These are phyloP conservation scores for Seriola dumerili DNA, from an alignment of 2,113 vertebrate species.

Conservation along the genomic window DNA sequence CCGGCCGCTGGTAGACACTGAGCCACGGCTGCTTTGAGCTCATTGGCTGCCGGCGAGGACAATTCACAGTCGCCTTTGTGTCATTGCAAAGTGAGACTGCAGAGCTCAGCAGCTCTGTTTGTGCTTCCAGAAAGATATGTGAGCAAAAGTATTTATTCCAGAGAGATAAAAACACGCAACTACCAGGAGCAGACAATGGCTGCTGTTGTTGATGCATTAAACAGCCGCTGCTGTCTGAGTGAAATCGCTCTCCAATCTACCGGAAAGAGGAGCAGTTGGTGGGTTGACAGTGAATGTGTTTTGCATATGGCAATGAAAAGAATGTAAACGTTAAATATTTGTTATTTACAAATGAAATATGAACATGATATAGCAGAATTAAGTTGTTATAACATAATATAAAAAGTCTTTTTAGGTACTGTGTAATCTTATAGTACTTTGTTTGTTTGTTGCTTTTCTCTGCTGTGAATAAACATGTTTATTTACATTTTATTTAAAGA, in stretches of 20 bases:
- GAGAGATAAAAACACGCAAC: conserved; percentile 37
- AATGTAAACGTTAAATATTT: no score
- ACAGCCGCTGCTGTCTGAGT: background rate
- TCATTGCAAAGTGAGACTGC: conserved; percentile 55
- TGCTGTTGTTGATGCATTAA: background rate
- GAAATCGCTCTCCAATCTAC: background rate
- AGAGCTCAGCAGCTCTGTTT: conserved; percentile 75
- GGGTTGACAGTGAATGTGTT: no score
- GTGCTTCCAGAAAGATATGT: conserved; percentile 77
- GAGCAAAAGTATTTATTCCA: conserved; percentile 60
- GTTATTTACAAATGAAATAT: no score
- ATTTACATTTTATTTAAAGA: no score
- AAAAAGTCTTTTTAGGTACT: no score
- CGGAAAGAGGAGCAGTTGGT: no score
- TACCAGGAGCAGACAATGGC: conserved; percentile 37
- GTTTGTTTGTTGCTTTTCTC: no score
- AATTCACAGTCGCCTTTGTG: conserved; percentile 77
- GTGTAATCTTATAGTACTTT: no score
- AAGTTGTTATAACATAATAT: no score
- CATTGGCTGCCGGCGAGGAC: conserved; percentile 66
- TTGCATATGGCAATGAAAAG: no score
- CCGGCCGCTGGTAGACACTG: conserved; percentile 47
- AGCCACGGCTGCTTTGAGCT: conserved; percentile 49
- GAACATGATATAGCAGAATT: no score
- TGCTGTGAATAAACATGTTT: no score